A percentile compares a stretch with the other conserved stretches of the same genome.
These are phyloP conservation scores for Artibeus jamaicensis DNA, from an alignment of 2,797 vertebrate genomes.

Conservation along the genomic window DNA sequence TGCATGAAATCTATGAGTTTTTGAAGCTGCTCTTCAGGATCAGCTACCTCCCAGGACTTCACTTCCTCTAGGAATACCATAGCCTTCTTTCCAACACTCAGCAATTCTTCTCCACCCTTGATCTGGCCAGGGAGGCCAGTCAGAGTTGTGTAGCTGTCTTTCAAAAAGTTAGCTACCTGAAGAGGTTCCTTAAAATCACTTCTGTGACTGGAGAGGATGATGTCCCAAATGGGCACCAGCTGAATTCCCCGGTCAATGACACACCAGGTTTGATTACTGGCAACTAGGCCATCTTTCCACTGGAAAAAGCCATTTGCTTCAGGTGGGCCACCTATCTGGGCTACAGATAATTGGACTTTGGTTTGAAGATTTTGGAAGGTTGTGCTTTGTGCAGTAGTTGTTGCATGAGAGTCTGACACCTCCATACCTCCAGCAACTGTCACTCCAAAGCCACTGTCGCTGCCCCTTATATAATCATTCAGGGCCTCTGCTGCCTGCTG, in stretches of 20 bases:
- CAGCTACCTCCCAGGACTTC: constrained; percentile 54
- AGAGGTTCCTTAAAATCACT: constrained; percentile 64
- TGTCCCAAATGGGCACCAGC: constrained; percentile 81
- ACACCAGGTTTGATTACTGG: constrained; percentile 77
- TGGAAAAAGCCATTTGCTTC: constrained; percentile 41
- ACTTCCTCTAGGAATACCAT: constrained; percentile 53
- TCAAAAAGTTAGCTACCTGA: constrained; percentile 65
- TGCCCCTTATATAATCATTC: neutral
- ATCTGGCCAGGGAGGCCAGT: rapidly evolving
- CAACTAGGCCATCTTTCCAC: constrained; percentile 76
- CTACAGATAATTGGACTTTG: constrained; percentile 46
- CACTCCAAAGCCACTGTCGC: neutral
- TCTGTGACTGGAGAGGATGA: constrained; percentile 75
- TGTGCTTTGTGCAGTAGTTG: neutral
- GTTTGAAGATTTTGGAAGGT: neutral
- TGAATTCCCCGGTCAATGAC: constrained; percentile 77
- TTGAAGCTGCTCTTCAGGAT: constrained; percentile 27
- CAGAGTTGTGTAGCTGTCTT: constrained; percentile 32
- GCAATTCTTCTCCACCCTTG: constrained; percentile 43
- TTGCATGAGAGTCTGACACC: neutral
- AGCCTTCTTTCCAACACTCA: constrained; percentile 1
- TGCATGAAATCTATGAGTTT: no score
- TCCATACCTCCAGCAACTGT: rapidly evolving
- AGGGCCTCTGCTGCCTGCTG: constrained; percentile 30
- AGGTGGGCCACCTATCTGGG: constrained; percentile 77